phyloP scores from a whole-genome alignment of 2,888 invertebrate species.

The Noctua comes region DNA sequence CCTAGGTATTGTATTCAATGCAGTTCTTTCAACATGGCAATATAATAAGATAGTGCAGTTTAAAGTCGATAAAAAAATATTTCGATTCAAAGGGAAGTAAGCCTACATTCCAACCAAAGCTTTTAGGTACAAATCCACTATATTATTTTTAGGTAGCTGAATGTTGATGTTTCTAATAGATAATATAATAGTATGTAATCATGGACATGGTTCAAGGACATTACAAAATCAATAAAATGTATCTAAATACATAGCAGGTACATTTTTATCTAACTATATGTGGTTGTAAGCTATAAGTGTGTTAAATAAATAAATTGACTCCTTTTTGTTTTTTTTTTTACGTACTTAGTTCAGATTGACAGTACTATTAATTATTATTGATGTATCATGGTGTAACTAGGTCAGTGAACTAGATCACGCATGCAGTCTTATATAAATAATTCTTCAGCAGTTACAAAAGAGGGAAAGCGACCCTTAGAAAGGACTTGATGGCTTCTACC shows the following conservation, averaged over 20 bases:
- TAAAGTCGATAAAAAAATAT: neutral
- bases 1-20: neutral
- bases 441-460: conserved; percentile 4
- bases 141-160: neutral
- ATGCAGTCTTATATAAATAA: conserved; percentile 25
- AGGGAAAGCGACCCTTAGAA: neutral
- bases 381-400: conserved; percentile 21
- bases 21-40: neutral
- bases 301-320: neutral
- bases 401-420: conserved; percentile 22
- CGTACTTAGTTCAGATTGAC: neutral
- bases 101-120: neutral
- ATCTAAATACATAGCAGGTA: conserved; percentile 12
- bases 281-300: neutral
- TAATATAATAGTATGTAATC: conserved; percentile 12
- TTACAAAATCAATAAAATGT: conserved; percentile 42
- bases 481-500: neutral
- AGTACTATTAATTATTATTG: conserved; percentile 15
- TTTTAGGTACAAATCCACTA: neutral
- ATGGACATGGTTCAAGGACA: conserved; percentile 6
- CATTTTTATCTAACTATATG: neutral
- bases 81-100: neutral
- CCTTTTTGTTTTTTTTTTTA: neutral
- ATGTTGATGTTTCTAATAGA: conserved; percentile 6
- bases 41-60: neutral